phyloP scores from a whole-genome alignment of 2,797 vertebrate species.

The Muraenolepis orangiensis region DNA sequence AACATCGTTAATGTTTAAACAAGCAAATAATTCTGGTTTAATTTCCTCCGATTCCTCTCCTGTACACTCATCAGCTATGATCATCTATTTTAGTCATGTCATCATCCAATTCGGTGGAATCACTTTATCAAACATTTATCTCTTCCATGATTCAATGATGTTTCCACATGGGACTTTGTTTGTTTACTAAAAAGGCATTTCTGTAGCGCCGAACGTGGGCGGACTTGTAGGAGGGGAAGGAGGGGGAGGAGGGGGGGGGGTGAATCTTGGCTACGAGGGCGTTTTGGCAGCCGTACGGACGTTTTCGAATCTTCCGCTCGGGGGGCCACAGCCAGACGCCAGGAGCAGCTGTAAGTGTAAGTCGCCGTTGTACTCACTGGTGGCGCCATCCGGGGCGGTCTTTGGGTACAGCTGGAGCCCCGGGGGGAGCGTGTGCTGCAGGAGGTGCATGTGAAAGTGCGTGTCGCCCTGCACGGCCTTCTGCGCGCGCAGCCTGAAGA shows the following conservation, averaged over 20 bases:
- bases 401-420: conserved; percentile 76
- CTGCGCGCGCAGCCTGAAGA: conserved; percentile 78
- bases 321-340: background rate
- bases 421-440: conserved; percentile 76
- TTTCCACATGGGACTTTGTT: background rate
- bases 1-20: background rate
- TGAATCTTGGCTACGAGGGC: background rate
- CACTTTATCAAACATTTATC: background rate
- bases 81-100: background rate
- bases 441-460: conserved; percentile 77
- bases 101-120: background rate
- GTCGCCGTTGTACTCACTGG: conserved; percentile 48
- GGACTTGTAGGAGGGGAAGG: background rate
- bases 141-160: background rate
- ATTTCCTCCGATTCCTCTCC: background rate
- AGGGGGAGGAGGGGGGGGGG: too few relatives aligned
- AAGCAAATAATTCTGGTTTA: background rate
- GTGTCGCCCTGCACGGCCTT: conserved; percentile 76
- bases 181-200: background rate
- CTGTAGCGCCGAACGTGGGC: background rate
- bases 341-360: background rate
- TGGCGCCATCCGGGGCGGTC: conserved; percentile 60
- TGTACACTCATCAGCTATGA: background rate
- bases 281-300: background rate
- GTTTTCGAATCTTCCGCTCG: background rate